Evolutionary conservation across 1,140 invertebrate species (phyloP).

Genomic region (Musca vetustissima): DNA sequence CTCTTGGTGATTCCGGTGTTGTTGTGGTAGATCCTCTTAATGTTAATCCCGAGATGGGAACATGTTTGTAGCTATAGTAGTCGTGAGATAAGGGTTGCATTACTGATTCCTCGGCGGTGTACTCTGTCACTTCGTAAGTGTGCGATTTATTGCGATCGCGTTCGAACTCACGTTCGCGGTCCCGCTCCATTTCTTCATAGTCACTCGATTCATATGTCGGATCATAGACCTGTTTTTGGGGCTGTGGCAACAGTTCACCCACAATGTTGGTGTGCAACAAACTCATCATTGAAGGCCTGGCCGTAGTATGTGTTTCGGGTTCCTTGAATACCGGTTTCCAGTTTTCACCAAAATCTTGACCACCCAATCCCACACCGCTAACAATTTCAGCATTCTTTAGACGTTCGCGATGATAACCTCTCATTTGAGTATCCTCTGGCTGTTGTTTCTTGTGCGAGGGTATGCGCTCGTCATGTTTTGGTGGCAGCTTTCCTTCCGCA

Average conservation of each 20-base stretch:
- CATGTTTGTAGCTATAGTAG: neutral
- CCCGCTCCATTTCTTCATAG: conserved; percentile 35
- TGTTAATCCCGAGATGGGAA: no score
- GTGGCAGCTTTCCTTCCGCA: conserved; percentile 42
- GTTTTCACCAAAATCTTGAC: conserved; percentile 44
- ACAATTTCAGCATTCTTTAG: conserved; percentile 32
- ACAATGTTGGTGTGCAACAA: conserved; percentile 43
- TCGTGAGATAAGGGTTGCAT: conserved; percentile 10
- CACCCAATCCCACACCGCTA: conserved; percentile 32
- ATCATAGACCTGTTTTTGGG: conserved; percentile 42
- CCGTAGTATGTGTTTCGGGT: conserved; percentile 33
- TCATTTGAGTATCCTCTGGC: conserved; percentile 24
- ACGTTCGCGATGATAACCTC: conserved; percentile 34
- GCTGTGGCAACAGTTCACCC: conserved; percentile 41
- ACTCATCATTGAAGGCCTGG: conserved; percentile 38
- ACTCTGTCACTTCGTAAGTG: conserved; percentile 42
- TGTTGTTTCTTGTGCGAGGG: neutral
- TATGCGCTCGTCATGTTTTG: conserved; percentile 34
- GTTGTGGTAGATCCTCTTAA: no score
- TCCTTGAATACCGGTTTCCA: conserved; percentile 44
- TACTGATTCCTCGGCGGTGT: conserved; percentile 39
- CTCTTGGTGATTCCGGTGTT: no score
- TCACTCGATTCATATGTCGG: conserved; percentile 27
- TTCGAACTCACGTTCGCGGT: conserved; percentile 30
- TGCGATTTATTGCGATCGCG: conserved; percentile 30